These are phyloP conservation scores for Catamblyrhynchus diadema DNA, from an alignment of 2,797 vertebrate genomes.

Conservation along the genomic window DNA sequence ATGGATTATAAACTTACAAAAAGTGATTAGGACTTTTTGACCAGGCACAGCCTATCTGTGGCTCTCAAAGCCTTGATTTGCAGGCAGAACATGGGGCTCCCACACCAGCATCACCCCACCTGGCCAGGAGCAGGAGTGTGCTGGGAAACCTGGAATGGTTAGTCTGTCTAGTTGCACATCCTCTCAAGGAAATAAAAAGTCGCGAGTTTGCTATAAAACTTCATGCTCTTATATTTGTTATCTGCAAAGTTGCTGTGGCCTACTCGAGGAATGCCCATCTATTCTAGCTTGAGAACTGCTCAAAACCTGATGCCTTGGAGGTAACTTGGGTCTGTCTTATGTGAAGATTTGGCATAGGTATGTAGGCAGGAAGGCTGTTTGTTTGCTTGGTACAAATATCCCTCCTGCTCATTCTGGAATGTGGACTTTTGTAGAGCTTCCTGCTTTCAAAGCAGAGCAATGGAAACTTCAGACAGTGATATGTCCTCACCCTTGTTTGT, in stretches of 20 bases:
- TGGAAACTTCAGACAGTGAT: not conserved
- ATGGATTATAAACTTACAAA: not conserved
- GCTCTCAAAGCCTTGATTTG: not conserved
- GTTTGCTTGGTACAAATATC: not conserved
- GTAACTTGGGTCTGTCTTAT: not conserved
- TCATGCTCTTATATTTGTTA: not conserved
- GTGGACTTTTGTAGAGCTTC: not conserved
- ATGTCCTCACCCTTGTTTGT: not conserved
- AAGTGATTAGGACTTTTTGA: not conserved
- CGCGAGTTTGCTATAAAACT: not conserved
- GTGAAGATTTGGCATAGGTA: not conserved
- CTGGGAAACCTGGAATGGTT: not conserved
- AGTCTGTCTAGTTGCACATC: accelerated
- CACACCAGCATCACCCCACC: too few species aligned
- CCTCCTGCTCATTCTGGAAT: not conserved
- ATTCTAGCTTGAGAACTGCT: not conserved
- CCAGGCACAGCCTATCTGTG: too few species aligned
- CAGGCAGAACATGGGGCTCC: not conserved
- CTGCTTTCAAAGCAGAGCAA: not conserved
- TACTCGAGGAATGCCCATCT: not conserved
- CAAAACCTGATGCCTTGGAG: not conserved
- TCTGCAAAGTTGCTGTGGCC: not conserved
- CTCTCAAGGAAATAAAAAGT: not conserved
- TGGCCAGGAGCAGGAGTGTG: not conserved
- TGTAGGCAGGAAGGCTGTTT: not conserved